Evolutionary conservation across 2,797 vertebrate species (phyloP).

Genomic region (Phoebastria nigripes): DNA sequence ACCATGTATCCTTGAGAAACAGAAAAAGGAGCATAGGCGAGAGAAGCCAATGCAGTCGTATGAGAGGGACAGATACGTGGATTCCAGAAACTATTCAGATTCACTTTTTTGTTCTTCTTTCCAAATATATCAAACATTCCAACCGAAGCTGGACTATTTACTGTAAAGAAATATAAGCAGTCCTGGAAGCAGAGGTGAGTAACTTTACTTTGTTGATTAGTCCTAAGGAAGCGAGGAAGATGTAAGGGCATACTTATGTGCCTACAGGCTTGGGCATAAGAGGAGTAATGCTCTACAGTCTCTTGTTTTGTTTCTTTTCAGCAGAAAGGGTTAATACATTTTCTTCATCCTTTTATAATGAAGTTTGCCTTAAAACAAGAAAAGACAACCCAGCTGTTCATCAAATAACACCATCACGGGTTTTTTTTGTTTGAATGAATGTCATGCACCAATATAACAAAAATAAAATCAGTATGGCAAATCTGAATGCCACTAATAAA

Average conservation of each 20-base stretch:
- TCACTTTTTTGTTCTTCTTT: neutral
- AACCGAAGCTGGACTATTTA: neutral
- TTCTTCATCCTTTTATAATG: neutral
- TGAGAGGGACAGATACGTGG: neutral
- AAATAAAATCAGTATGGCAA: neutral
- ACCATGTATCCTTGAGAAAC: neutral
- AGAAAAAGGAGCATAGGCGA: neutral
- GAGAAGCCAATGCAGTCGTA: neutral
- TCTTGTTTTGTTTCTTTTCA: neutral
- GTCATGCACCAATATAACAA: neutral
- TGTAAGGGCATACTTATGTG: neutral
- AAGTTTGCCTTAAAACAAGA: too few species aligned
- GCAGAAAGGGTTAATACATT: neutral
- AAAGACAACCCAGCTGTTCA: neutral
- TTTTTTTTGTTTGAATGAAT: neutral
- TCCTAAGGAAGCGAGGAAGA: neutral
- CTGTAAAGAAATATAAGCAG: neutral
- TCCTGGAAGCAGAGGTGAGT: neutral
- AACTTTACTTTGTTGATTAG: neutral
- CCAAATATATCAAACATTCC: neutral
- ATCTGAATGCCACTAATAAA: neutral
- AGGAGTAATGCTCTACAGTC: neutral
- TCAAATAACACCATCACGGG: neutral
- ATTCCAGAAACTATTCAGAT: neutral
- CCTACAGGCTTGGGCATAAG: neutral